Conservation (phyloP, 2,113 vertebrate species). For the Budorcas taxicolor region DNA sequence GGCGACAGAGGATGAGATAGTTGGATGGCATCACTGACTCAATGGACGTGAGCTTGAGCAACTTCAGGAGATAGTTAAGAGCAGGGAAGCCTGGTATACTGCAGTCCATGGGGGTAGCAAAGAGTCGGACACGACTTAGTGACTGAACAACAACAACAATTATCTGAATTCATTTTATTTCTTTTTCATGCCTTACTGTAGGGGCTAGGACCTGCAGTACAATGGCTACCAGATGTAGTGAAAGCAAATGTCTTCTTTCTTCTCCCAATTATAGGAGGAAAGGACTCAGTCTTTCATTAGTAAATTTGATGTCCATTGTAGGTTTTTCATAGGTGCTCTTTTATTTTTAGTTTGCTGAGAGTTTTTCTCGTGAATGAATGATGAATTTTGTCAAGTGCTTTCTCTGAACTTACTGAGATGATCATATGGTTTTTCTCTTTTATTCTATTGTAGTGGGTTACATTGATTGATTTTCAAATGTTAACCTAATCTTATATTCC, state of each 20-base stretch:
- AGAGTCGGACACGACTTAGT: rapidly evolving
- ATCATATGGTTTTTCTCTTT: not conserved
- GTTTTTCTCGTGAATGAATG: not conserved
- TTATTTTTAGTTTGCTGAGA: not conserved
- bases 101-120: not conserved
- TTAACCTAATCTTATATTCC: not conserved
- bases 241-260: not conserved
- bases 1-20: not conserved
- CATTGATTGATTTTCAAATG: not conserved
- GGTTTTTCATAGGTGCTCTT: not conserved
- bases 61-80: not conserved
- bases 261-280: not conserved
- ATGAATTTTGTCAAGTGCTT: not conserved
- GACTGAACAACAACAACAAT: not conserved
- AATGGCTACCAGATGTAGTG: not conserved
- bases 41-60: not conserved
- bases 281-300: not conserved
- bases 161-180: not conserved
- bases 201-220: not conserved
- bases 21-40: not conserved
- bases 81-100: not conserved
- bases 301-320: not conserved
- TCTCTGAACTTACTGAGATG: not conserved
- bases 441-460: not conserved
- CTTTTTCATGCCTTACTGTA: not conserved